Conservation (phyloP, 2,888 invertebrate species). For the Andrena minutula region DNA sequence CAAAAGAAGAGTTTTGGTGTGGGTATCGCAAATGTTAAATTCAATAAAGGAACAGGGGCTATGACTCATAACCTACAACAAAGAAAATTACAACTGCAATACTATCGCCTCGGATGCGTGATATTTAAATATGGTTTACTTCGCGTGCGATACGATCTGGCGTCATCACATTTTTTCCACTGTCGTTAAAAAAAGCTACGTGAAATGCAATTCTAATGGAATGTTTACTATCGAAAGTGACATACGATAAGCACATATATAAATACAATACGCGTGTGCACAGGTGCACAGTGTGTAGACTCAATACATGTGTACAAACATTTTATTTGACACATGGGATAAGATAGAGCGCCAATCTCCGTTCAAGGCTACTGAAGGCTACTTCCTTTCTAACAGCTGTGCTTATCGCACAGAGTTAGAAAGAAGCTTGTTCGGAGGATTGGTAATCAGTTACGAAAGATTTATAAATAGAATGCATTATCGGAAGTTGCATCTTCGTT, state of each 20-base stretch:
- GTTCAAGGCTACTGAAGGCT: conserved; percentile 21
- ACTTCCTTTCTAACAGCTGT: background rate
- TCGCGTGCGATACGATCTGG: background rate
- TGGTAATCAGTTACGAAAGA: background rate
- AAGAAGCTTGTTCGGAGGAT: too few species aligned
- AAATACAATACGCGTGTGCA: background rate
- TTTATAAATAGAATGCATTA: background rate
- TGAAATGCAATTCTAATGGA: conserved; percentile 36
- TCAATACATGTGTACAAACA: conserved; percentile 4
- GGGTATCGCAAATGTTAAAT: background rate
- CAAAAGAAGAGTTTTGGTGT: background rate
- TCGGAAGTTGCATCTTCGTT: background rate
- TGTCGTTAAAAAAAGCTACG: background rate
- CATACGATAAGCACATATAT: conserved; percentile 20
- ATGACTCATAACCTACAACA: conserved; percentile 72
- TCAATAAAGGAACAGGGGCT: conserved; percentile 14
- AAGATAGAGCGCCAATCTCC: background rate
- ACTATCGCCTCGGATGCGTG: background rate
- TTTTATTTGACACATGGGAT: background rate
- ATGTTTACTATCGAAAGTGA: conserved; percentile 54
- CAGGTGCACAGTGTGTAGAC: background rate
- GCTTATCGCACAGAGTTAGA: background rate
- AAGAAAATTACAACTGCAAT: conserved; percentile 27
- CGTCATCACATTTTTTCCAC: conserved; percentile 4
- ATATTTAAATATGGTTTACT: background rate